Evolutionary conservation across 2,113 vertebrate species (phyloP).

Genomic region (Penelope pileata): DNA sequence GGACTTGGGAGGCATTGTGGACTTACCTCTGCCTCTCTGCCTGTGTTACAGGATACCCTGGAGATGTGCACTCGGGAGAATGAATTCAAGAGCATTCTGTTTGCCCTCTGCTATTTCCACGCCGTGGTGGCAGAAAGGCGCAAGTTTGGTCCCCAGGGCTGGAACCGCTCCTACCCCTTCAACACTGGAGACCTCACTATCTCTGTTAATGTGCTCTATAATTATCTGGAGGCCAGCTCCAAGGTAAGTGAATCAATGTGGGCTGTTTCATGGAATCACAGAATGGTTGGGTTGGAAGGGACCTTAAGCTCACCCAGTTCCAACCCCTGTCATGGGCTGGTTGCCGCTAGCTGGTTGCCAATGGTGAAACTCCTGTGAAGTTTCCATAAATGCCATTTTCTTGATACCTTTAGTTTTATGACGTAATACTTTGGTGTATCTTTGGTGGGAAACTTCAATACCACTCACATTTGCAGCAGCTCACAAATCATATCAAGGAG

Average conservation of each 20-base stretch:
- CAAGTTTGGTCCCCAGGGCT: slow-evolving; percentile 94
- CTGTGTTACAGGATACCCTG: slow-evolving; percentile 87
- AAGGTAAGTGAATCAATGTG: slow-evolving; percentile 78
- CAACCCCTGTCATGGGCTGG: not conserved
- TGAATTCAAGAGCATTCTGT: slow-evolving; percentile 94
- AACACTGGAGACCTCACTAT: slow-evolving; percentile 93
- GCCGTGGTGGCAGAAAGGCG: slow-evolving; percentile 91
- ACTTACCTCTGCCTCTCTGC: not conserved
- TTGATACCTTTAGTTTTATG: not conserved
- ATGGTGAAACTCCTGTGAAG: not conserved
- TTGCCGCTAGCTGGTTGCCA: not conserved
- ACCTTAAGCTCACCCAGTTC: not conserved
- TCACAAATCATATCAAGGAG: not conserved
- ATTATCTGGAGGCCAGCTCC: slow-evolving; percentile 90
- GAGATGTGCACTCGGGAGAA: slow-evolving; percentile 90
- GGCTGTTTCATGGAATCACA: not conserved
- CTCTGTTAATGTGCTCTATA: slow-evolving; percentile 90
- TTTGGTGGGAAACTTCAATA: not conserved
- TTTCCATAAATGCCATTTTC: not conserved
- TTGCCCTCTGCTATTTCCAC: slow-evolving; percentile 94
- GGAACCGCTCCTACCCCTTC: slow-evolving; percentile 94
- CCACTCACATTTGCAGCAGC: not conserved
- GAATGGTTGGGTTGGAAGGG: not conserved
- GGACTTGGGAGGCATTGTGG: not conserved
- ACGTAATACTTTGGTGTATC: accelerated